Percentiles rank a stretch among this genome's conserved stretches.
Conservation (phyloP, 30 jellyfish, hydroid and myxozoan genomes). For the Hydractinia symbiolongicarpus region DNA sequence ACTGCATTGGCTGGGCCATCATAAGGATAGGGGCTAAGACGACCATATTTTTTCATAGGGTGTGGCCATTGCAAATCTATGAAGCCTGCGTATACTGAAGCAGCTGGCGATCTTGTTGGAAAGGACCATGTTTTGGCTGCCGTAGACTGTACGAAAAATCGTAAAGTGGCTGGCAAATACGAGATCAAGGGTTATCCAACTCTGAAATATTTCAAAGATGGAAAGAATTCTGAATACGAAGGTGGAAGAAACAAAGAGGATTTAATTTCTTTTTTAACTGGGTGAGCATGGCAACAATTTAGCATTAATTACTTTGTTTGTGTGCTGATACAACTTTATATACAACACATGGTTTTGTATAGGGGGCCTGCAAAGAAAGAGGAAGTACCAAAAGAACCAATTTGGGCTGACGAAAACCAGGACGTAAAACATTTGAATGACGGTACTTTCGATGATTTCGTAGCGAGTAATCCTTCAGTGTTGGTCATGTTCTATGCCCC, state of each 20-base stretch:
- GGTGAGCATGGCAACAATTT: constrained; percentile 20
- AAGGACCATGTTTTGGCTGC: constrained; percentile 70
- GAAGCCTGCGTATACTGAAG: constrained; percentile 87
- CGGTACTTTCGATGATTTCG: constrained; percentile 41
- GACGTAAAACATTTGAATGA: constrained; percentile 59
- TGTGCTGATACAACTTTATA: neutral
- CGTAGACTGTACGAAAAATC: constrained; percentile 73
- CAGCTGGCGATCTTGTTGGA: constrained; percentile 58
- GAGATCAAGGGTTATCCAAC: constrained; percentile 78
- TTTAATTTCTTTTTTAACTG: constrained; percentile 15
- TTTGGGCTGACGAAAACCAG: constrained; percentile 67
- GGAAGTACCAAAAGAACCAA: constrained; percentile 48
- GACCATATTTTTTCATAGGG: constrained; percentile 44
- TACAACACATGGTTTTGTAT: neutral
- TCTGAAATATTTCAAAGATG: constrained; percentile 39
- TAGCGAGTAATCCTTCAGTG: constrained; percentile 46
- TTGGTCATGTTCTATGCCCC: constrained; percentile 93
- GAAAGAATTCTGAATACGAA: constrained; percentile 49
- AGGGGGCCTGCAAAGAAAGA: constrained; percentile 31
- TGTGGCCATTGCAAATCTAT: constrained; percentile 87
- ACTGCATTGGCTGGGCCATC: neutral
- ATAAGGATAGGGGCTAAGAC: neutral
- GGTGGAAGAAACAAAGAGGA: constrained; percentile 60
- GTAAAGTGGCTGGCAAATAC: constrained; percentile 32
- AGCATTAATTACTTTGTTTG: neutral